Base-by-base conservation (phyloP, 1,140 invertebrate species). In the Sarcophaga bullata region DNA sequence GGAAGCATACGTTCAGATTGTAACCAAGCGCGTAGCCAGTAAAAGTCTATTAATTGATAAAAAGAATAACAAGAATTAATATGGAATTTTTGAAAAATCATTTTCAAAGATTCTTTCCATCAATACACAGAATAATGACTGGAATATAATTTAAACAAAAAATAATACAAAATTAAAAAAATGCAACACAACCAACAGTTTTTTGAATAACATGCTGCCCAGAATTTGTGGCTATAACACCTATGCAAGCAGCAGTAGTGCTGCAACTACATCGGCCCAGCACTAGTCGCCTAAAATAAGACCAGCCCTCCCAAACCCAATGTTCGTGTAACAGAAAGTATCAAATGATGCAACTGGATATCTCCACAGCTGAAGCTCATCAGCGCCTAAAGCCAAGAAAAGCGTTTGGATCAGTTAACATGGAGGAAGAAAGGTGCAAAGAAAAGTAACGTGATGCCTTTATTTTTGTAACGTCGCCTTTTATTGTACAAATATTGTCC, bases 371-470 rank as follows among this genome's bases (percentile, higher is more conserved):
- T 37, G 85, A 87, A 10, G 85, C 87, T n/a, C n/a, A 54, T 3
- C 81, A 19, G 54, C 83, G 47, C 76, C 84, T 10, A 90, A 92
- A 82, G 91, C 92, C 6, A 93, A 95, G 85, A 96, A 96, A 88
- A 91, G 54, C 91, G 95, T 19, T 90, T 96, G 82, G 95, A 96
- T 90, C 95, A 96, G 90, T 89, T 96, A 4, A 93, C 94, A 47
- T 95, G 94, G 95, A 96, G 87, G 95, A 96, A n/a, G n/a, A 90
- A 96, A 96, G 88, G 91, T 96, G 82, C 94, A 95, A 88, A 91
- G 95, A n/a, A 88, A 96, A 96, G 95, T 96, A 91, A 92, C n/a
- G 95, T 93, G 11, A 1, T 5, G 52, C n/a, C n/a, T n/a, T n/a
- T n/a, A n/a, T n/a, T n/a, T n/a, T n/a, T n/a, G n/a, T n/a, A n/a